Evolutionary conservation across 2,113 vertebrate genomes (phyloP), one percentile per base, ranked within the genome.

Genomic region (Heterotis niloticus): DNA sequence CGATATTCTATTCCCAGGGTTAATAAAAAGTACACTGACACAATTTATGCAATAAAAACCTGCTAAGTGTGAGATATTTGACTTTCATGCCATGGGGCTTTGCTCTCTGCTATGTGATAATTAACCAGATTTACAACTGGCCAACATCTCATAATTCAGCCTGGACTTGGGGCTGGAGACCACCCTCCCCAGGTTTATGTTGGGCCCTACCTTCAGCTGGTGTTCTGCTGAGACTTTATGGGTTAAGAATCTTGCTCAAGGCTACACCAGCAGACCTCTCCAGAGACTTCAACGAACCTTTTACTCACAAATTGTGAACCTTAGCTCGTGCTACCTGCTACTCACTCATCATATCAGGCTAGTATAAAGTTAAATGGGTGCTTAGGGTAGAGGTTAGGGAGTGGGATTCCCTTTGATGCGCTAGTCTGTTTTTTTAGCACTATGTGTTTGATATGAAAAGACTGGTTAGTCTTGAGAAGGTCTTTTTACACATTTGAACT

Each of bases 391-490:
- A n/a, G n/a, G n/a, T n/a, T n/a, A n/a, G n/a, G n/a, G n/a, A n/a
- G n/a, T n/a, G n/a, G n/a, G n/a, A n/a, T n/a, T n/a, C n/a, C n/a
- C n/a, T n/a, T n/a, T n/a, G n/a, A n/a, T n/a, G n/a, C n/a, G n/a
- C n/a, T n/a, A n/a, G n/a, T n/a, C n/a, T n/a, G n/a, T n/a, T n/a
- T n/a, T n/a, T n/a, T n/a, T n/a, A n/a, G n/a, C n/a, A n/a, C n/a
- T n/a, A n/a, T n/a, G n/a, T n/a, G n/a, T n/a, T n/a, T n/a, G n/a
- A n/a, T n/a, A n/a, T n/a, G n/a, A n/a, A n/a, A n/a, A n/a, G 85
- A 83, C 86, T 83, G 83, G 87, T 78, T 86, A 84, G 84, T 86
- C 80, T 83, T 90, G 91, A 92, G 34, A 90, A 89, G 87, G 89
- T 90, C 90, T 92, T 91, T 91, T 89, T 87, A 89, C 87, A 88